These are phyloP conservation scores for Erpetoichthys calabaricus DNA, from an alignment of 2,797 vertebrate species.

Conservation along the genomic window DNA sequence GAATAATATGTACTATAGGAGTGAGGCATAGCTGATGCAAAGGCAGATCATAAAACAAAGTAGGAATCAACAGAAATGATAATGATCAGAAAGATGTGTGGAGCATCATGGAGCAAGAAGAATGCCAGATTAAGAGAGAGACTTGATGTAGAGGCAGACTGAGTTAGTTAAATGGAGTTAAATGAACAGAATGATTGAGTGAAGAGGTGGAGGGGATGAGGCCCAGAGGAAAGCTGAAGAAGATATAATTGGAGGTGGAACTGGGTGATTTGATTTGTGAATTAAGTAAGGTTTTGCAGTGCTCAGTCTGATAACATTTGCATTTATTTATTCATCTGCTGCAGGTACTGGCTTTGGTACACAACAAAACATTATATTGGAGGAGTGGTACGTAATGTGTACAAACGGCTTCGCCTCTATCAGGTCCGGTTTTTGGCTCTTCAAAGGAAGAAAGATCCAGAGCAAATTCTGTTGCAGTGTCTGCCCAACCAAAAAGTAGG, in stretches of 20 bases:
- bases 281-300: not conserved
- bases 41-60: too few species aligned
- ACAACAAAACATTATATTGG: constrained; percentile 70
- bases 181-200: not conserved
- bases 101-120: too few species aligned
- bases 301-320: not conserved
- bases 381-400: constrained; percentile 71
- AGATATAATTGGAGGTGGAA: too few species aligned
- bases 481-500: constrained; percentile 73
- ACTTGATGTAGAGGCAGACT: too few species aligned
- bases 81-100: too few species aligned
- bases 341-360: constrained; percentile 97
- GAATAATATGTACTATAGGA: too few species aligned
- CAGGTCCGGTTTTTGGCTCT: constrained; percentile 82
- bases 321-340: constrained; percentile 2
- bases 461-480: constrained; percentile 87
- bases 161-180: not conserved
- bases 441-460: constrained; percentile 74
- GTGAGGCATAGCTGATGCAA: too few species aligned
- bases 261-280: not conserved
- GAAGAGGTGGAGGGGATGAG: too few species aligned
- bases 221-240: too few species aligned
- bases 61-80: too few species aligned
- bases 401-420: constrained; percentile 75
- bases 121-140: too few species aligned